Evolutionary conservation across 1,140 invertebrate species (phyloP).

Genomic region (Yoshiicerus persimilis): DNA sequence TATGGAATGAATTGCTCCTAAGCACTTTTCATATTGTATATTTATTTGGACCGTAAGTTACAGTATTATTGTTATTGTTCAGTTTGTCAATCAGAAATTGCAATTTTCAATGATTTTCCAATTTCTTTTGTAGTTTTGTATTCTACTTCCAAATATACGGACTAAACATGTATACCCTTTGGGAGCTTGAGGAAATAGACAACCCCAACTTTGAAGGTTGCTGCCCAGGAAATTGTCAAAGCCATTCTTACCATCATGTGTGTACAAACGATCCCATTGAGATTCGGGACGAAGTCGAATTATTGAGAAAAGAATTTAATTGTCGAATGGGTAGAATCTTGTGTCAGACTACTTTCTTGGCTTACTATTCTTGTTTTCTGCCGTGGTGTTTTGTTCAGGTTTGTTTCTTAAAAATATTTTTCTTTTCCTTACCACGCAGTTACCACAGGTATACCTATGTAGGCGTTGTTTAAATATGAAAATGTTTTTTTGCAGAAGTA

Average conservation of each 20-base stretch:
- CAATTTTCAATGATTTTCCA: no score
- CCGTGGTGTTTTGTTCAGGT: conserved; percentile 87
- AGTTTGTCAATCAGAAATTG: no score
- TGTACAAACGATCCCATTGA: conserved; percentile 57
- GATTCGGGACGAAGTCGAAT: conserved; percentile 82
- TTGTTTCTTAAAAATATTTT: conserved; percentile 42
- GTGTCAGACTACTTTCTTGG: conserved; percentile 83
- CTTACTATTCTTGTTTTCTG: conserved; percentile 88
- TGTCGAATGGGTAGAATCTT: conserved; percentile 82
- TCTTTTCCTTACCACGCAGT: no score
- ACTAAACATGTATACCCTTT: conserved; percentile 51
- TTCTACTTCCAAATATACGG: conserved; percentile 86
- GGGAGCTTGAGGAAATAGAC: conserved; percentile 43
- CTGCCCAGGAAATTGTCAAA: conserved; percentile 34
- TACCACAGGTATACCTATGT: no score
- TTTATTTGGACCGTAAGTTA: conserved; percentile 86
- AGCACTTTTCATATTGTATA: conserved; percentile 55
- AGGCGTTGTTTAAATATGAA: conserved; percentile 43
- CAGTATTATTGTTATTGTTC: neutral
- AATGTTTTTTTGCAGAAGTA: conserved; percentile 63
- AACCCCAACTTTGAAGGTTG: neutral
- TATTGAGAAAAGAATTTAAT: conserved; percentile 83
- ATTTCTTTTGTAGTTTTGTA: conserved; percentile 64
- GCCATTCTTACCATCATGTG: conserved; percentile 57
- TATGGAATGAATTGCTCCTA: conserved; percentile 21